Conservation (phyloP, 2,888 invertebrate species). For the Hydropsyche betteni region DNA sequence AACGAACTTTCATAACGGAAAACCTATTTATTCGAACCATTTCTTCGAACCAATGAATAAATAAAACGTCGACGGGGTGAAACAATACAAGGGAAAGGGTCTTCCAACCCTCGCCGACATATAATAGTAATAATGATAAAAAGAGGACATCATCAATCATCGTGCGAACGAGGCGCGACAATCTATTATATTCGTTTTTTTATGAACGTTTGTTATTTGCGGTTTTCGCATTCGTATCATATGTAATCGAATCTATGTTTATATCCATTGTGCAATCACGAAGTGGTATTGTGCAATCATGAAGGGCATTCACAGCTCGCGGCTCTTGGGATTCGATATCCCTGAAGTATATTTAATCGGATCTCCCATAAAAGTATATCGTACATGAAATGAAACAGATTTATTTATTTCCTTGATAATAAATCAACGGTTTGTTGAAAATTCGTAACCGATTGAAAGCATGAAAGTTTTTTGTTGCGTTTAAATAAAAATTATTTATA, state of each 20-base stretch:
- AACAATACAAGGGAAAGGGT: neutral
- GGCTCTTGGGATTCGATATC: neutral
- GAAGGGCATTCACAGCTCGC: constrained; percentile 27
- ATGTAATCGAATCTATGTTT: constrained; percentile 32
- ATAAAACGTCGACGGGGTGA: too few species aligned
- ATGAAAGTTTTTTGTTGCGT: too few species aligned
- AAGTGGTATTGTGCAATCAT: constrained; percentile 47
- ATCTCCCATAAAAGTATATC: too few species aligned
- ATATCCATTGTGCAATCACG: constrained; percentile 46
- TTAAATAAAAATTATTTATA: too few species aligned
- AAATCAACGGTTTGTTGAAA: too few species aligned
- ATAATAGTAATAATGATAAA: constrained; percentile 1
- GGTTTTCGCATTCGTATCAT: constrained; percentile 32
- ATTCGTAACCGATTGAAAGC: too few species aligned
- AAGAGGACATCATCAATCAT: constrained; percentile 39
- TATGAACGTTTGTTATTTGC: constrained; percentile 25
- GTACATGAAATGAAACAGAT: too few species aligned
- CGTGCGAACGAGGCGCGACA: constrained; percentile 26
- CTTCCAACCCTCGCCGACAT: neutral
- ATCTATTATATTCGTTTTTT: constrained; percentile 35
- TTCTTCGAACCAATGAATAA: too few species aligned
- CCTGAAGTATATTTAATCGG: neutral
- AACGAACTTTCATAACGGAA: too few species aligned
- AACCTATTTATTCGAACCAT: too few species aligned
- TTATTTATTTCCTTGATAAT: too few species aligned